Percentiles rank a stretch among this genome's conserved stretches.
Evolutionary conservation across 2,113 vertebrate species (phyloP).

Genomic region (Helogale parvula): DNA sequence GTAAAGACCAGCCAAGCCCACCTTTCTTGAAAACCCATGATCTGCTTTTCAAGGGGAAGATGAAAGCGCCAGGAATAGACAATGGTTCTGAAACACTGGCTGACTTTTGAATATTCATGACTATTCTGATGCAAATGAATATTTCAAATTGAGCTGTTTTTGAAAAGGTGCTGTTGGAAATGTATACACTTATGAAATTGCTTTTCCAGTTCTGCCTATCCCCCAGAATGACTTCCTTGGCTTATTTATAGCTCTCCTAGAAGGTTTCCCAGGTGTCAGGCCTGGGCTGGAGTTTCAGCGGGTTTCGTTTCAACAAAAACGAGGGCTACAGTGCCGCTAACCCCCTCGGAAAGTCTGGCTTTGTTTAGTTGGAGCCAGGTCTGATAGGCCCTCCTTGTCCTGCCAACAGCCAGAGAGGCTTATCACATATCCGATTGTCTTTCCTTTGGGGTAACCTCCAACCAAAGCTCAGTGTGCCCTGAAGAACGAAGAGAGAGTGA

Average conservation of each 20-base stretch:
- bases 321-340: not conserved
- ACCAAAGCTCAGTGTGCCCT: slow-evolving; percentile 58
- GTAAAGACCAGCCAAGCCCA: slow-evolving; percentile 60
- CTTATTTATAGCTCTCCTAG: slow-evolving; percentile 54
- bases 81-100: slow-evolving; percentile 71
- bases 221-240: not conserved
- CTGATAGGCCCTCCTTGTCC: slow-evolving; percentile 33
- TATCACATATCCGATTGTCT: slow-evolving; percentile 61
- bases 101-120: slow-evolving; percentile 81
- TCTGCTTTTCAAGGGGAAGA: slow-evolving; percentile 70
- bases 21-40: slow-evolving; percentile 77
- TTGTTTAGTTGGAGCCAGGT: slow-evolving; percentile 2
- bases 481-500: slow-evolving; percentile 54
- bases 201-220: slow-evolving; percentile 26
- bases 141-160: slow-evolving; percentile 67
- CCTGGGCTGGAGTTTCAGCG: slow-evolving; percentile 2
- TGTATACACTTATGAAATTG: slow-evolving; percentile 56
- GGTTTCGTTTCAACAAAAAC: slow-evolving; percentile 25
- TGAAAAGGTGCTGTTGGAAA: slow-evolving; percentile 64
- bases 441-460: slow-evolving; percentile 70
- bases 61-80: slow-evolving; percentile 66
- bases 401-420: slow-evolving; percentile 16
- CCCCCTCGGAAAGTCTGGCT: not conserved
- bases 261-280: slow-evolving; percentile 46
- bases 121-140: slow-evolving; percentile 82